These are phyloP conservation scores for Heliconius cydno DNA, from an alignment of 2,888 invertebrate species.

Conservation along the genomic window DNA sequence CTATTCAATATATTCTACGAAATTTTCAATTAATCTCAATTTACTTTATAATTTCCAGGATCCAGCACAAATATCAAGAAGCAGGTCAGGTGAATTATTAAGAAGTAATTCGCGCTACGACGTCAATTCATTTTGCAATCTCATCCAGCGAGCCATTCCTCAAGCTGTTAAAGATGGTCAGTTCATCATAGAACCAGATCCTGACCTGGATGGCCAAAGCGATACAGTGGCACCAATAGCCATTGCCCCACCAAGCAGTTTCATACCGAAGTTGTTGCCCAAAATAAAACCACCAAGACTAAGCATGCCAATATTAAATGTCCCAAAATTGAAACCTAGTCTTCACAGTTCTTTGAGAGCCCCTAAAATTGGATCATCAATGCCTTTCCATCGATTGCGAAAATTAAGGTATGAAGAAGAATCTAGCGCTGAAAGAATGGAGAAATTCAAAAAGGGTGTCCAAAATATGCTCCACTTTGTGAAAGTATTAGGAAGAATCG, in stretches of 20 bases:
- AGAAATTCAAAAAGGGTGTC: constrained; percentile 73
- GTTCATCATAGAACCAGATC: constrained; percentile 61
- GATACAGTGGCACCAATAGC: constrained; percentile 62
- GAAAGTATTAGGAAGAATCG: constrained; percentile 73
- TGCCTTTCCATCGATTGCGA: constrained; percentile 49
- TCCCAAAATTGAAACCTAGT: constrained; percentile 54
- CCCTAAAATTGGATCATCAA: constrained; percentile 63
- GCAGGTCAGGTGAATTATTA: constrained; percentile 46
- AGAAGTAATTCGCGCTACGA: constrained; percentile 54
- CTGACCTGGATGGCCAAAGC: constrained; percentile 63
- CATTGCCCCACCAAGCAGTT: constrained; percentile 65
- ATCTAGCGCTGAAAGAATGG: constrained; percentile 73
- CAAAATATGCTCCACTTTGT: constrained; percentile 75
- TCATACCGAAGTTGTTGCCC: constrained; percentile 59
- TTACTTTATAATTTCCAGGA: constrained; percentile 35
- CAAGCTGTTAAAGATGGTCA: constrained; percentile 69
- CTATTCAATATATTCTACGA: neutral
- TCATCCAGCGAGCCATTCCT: constrained; percentile 71
- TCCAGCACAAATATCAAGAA: constrained; percentile 38
- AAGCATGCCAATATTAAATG: constrained; percentile 61
- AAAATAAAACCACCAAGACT: constrained; percentile 62
- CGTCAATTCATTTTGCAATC: constrained; percentile 67
- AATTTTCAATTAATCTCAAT: neutral
- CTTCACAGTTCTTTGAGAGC: constrained; percentile 48
- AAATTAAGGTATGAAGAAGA: constrained; percentile 61